Evolutionary conservation across 2,797 vertebrate genomes (phyloP).

Genomic region (Clarias pachynema): DNA sequence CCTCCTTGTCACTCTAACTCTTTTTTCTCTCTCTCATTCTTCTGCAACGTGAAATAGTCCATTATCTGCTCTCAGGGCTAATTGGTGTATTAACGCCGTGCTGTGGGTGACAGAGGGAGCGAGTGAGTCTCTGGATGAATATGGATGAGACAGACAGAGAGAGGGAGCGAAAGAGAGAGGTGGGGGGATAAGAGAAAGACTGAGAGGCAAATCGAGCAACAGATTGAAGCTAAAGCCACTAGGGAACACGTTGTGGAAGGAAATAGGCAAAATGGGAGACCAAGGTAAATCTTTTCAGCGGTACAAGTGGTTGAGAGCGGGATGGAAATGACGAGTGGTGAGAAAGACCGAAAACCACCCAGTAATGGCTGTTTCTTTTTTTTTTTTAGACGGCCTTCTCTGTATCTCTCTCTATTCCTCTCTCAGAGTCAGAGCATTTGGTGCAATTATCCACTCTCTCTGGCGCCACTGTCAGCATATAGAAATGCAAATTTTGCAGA

Average conservation of each 20-base stretch:
- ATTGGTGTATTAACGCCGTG: conserved; percentile 83
- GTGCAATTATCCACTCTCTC: conserved; percentile 83
- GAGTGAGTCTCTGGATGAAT: conserved; percentile 61
- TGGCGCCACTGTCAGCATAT: conserved; percentile 80
- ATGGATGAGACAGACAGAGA: conserved; percentile 62
- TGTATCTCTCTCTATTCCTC: conserved; percentile 73
- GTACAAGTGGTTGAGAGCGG: conserved; percentile 82
- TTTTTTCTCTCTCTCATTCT: conserved; percentile 65
- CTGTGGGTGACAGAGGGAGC: conserved; percentile 78
- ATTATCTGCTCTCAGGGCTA: conserved; percentile 85
- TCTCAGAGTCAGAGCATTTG: conserved; percentile 78
- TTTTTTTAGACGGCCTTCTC: conserved; percentile 69
- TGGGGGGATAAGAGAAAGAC: conserved; percentile 46
- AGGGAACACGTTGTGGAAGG: conserved; percentile 58
- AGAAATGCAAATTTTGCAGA: conserved; percentile 81
- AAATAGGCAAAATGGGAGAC: conserved; percentile 70
- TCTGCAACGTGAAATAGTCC: conserved; percentile 80
- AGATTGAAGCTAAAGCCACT: conserved; percentile 26
- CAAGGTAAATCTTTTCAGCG: conserved; percentile 83
- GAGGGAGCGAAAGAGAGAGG: conserved; percentile 47
- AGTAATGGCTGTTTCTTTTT: conserved; percentile 72
- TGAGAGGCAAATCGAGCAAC: conserved; percentile 18
- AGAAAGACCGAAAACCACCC: conserved; percentile 62
- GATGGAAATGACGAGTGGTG: conserved; percentile 76
- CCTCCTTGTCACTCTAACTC: conserved; percentile 43